These are phyloP conservation scores for Battus philenor DNA, from an alignment of 1,140 invertebrate species.

Conservation along the genomic window DNA sequence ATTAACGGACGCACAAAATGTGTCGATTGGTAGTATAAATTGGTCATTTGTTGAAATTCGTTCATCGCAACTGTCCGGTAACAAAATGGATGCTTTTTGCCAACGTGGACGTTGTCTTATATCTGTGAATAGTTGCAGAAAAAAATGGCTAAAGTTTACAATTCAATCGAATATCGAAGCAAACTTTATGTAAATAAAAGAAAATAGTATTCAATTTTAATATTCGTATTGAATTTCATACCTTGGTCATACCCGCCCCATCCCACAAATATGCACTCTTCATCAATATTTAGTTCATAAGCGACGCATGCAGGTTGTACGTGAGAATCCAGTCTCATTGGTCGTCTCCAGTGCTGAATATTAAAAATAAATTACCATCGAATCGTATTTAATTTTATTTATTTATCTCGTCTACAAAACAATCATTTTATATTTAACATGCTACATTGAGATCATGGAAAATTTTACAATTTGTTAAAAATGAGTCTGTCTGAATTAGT, in stretches of 20 bases:
- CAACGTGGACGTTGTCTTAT: constrained; percentile 35
- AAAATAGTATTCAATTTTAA: too few relatives aligned
- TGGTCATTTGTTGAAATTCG: constrained; percentile 30
- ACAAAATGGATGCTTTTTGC: constrained; percentile 43
- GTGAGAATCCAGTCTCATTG: constrained; percentile 33
- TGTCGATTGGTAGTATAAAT: constrained; percentile 31
- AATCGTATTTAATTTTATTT: too few relatives aligned
- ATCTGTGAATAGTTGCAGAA: constrained; percentile 25
- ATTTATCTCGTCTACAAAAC: too few relatives aligned
- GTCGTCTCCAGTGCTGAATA: constrained; percentile 49
- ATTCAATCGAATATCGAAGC: too few relatives aligned
- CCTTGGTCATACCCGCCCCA: constrained; percentile 61
- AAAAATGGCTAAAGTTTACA: too few relatives aligned
- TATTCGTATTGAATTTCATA: constrained; percentile 11
- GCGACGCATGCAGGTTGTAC: constrained; percentile 52
- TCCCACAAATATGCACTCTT: constrained; percentile 50
- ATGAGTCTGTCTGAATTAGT: too few relatives aligned
- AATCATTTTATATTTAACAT: too few relatives aligned
- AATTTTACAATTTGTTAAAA: too few relatives aligned
- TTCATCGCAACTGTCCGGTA: constrained; percentile 32
- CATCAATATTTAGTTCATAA: constrained; percentile 28
- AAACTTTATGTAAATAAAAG: too few relatives aligned
- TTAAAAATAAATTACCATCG: too few relatives aligned
- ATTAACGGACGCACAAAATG: constrained; percentile 49
- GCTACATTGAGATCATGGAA: too few relatives aligned